Percentiles rank a stretch among this genome's conserved stretches.
phyloP scores from a whole-genome alignment of 2,888 invertebrate genomes.

The Criorhina ranunculi region DNA sequence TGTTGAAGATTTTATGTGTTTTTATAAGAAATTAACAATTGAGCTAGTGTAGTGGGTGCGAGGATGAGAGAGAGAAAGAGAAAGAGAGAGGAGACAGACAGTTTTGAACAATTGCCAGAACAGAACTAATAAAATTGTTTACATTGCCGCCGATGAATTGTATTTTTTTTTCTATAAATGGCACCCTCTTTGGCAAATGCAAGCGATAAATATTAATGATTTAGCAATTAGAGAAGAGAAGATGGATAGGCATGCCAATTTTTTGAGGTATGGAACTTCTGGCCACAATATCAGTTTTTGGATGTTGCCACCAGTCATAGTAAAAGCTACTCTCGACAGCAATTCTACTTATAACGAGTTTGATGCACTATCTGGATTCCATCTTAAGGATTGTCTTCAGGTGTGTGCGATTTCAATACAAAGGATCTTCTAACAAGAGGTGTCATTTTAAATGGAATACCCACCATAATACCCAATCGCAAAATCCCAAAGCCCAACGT shows the following conservation, averaged over 20 bases:
- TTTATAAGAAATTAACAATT: constrained; percentile 7
- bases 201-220: constrained; percentile 19
- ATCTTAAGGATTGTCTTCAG: too few species aligned
- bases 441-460: too few species aligned
- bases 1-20: not conserved
- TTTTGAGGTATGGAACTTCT: not conserved
- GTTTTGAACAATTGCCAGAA: constrained; percentile 48
- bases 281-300: too few species aligned
- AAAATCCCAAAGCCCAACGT: too few species aligned
- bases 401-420: too few species aligned
- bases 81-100: not conserved
- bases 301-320: too few species aligned
- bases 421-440: too few species aligned
- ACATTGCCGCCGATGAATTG: constrained; percentile 22
- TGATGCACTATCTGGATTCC: too few species aligned
- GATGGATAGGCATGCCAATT: constrained; percentile 4
- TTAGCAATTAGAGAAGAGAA: constrained; percentile 17
- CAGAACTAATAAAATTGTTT: constrained; percentile 54
- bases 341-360: too few species aligned
- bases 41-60: not conserved
- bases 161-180: not conserved
- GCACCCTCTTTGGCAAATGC: constrained; percentile 14
- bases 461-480: too few species aligned
- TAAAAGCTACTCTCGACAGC: too few species aligned
- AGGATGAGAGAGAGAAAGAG: not conserved